Conservation (phyloP, 2,888 invertebrate genomes). For the Limenitis camilla region DNA sequence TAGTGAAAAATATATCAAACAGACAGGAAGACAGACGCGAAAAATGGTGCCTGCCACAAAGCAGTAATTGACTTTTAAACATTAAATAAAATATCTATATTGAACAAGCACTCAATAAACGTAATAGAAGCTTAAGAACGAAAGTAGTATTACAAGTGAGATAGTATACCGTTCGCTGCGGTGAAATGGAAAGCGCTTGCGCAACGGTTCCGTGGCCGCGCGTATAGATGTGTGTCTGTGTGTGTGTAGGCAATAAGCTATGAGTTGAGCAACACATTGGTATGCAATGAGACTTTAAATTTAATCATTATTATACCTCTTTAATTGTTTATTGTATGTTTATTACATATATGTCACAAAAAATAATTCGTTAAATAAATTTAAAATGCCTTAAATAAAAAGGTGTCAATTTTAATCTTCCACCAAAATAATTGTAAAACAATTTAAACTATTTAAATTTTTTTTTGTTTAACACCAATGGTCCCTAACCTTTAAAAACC, state of each 20-base stretch:
- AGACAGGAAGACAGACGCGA: too few relatives aligned
- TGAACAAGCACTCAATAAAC: neutral
- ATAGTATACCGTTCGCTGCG: slow-evolving; percentile 27
- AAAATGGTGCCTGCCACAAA: too few relatives aligned
- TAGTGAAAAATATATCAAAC: too few relatives aligned
- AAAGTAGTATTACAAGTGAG: slow-evolving; percentile 22
- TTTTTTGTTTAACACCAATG: too few relatives aligned
- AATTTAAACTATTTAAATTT: too few relatives aligned
- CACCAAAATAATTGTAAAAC: too few relatives aligned
- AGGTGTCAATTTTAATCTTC: too few relatives aligned
- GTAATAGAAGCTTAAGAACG: slow-evolving; percentile 17
- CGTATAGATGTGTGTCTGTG: slow-evolving; percentile 17
- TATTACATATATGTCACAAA: too few relatives aligned
- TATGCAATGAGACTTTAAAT: slow-evolving; percentile 5
- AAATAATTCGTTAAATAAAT: too few relatives aligned
- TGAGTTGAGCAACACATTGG: slow-evolving; percentile 10
- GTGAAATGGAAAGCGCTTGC: slow-evolving; percentile 72
- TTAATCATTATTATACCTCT: neutral
- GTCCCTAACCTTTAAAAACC: neutral
- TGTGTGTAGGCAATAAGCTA: slow-evolving; percentile 16
- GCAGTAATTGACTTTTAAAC: neutral
- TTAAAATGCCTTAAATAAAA: too few relatives aligned
- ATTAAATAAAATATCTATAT: neutral
- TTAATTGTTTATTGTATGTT: neutral
- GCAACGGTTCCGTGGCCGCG: slow-evolving; percentile 43